Evolutionary conservation across 2,888 invertebrate genomes (phyloP).

Genomic region (Heteromurus nitidus): DNA sequence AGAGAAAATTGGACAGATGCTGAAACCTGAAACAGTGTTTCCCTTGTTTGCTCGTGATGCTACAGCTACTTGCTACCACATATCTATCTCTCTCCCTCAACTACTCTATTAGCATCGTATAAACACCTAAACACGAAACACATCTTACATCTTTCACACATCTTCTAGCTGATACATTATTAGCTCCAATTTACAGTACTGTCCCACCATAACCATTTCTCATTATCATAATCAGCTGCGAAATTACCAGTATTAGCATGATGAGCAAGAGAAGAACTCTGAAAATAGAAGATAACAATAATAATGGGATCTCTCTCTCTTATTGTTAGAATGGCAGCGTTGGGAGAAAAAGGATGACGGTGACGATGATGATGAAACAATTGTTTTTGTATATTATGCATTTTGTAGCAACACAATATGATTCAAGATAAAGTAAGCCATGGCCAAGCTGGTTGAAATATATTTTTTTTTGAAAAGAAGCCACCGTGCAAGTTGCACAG

Average conservation of each 20-base stretch:
- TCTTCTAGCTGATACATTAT: conserved; percentile 34
- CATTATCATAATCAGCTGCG: conserved; percentile 52
- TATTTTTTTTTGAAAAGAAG: too few species aligned
- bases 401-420: conserved; percentile 4
- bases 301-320: too few species aligned
- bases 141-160: too few species aligned
- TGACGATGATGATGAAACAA: conserved; percentile 16
- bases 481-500: not conserved
- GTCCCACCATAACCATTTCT: conserved; percentile 15
- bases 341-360: too few species aligned
- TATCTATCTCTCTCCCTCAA: conserved; percentile 35
- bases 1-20: conserved; percentile 52
- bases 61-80: not conserved
- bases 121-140: conserved; percentile 58
- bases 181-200: conserved; percentile 18
- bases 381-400: not conserved
- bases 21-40: too few species aligned
- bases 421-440: conserved; percentile 25
- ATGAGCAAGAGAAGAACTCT: conserved; percentile 17
- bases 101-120: conserved; percentile 72
- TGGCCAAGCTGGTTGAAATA: conserved; percentile 8
- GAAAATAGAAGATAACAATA: too few species aligned
- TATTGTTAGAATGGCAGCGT: too few species aligned
- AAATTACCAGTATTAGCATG: conserved; percentile 27
- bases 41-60: not conserved